Evolutionary conservation across 2,113 vertebrate species (phyloP).

Genomic region (Camelus dromedarius): DNA sequence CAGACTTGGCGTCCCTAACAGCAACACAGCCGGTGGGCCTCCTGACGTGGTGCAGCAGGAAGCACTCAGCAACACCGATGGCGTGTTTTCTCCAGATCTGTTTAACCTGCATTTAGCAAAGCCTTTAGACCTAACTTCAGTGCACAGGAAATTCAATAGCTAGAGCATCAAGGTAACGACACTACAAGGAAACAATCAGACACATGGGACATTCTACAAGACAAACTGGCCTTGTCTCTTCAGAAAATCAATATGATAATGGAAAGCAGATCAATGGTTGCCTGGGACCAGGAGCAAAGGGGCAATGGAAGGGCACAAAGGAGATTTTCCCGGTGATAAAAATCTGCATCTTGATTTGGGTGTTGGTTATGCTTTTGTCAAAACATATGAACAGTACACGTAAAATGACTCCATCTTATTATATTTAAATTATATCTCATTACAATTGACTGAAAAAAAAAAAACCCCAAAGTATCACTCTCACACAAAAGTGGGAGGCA

Average conservation of each 20-base stretch:
- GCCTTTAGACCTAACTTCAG: background rate
- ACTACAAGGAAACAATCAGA: conserved; percentile 10
- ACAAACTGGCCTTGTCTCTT: background rate
- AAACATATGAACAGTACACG: background rate
- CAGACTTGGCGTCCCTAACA: background rate
- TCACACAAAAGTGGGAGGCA: background rate
- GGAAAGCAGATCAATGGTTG: conserved; percentile 20
- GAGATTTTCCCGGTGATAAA: background rate
- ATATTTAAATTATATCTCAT: background rate
- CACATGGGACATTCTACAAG: background rate
- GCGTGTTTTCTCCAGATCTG: background rate
- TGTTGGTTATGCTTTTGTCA: background rate
- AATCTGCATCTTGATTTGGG: background rate
- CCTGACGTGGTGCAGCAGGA: accelerated
- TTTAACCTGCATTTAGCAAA: background rate
- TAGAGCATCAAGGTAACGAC: background rate
- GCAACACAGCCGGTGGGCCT: background rate
- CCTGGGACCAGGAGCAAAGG: background rate
- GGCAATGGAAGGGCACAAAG: background rate
- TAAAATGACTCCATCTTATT: background rate
- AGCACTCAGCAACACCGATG: too few relatives aligned
- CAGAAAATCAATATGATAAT: conserved; percentile 48
- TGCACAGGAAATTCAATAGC: background rate
- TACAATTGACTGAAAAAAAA: background rate
- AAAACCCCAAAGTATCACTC: background rate